Evolutionary conservation across 2,113 vertebrate genomes (phyloP), one percentile per base, ranked within the genome.

Genomic region (Canis aureus): DNA sequence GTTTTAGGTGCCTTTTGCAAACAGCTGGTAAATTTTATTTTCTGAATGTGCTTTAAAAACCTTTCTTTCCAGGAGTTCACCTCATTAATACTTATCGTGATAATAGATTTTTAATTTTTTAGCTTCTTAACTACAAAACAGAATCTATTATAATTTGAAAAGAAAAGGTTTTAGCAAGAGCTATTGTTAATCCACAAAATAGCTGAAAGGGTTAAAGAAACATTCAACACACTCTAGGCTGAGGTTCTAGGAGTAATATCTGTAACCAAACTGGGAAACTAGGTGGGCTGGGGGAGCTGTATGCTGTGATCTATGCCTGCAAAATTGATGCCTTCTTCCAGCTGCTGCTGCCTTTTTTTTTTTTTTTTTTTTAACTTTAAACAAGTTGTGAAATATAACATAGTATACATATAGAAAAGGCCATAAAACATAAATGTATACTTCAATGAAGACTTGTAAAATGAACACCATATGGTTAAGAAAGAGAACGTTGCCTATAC

Each of bases 1-100:
- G 29, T 89, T 89, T 87, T 92, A 80, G 59, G 53, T 90, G n/a
- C 17, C 49, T 98, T 97, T 92, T 96, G n/a, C 69, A 73, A 55
- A 43, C 27, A 92, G 38, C 29, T 67, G 19, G 66, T 69, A 59
- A 74, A 23, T 16, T 78, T 19, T 64, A 86, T 90, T 95, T 98
- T 84, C 57, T 91, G 59, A 80, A 57, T 79, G 35, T 84, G 9
- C 55, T 66, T 66, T 81, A 53, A 82, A n/a, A 87, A 29, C 8
- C 19, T 67, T 57, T 82, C 19, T 60, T 51, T 86, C 55, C 43
- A 60, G 25, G 10, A 59, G 57, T 88, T 94, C 16, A 86, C 16
- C 51, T 94, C 5, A 2, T 91, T 95, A 20, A 79, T 9, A 71
- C 92, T 89, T 86, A 86, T 90, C 67, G 55, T 95, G 57, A 38